Base-by-base conservation (phyloP, 2,888 invertebrate genomes). In the Rhyacophila evoluta region DNA sequence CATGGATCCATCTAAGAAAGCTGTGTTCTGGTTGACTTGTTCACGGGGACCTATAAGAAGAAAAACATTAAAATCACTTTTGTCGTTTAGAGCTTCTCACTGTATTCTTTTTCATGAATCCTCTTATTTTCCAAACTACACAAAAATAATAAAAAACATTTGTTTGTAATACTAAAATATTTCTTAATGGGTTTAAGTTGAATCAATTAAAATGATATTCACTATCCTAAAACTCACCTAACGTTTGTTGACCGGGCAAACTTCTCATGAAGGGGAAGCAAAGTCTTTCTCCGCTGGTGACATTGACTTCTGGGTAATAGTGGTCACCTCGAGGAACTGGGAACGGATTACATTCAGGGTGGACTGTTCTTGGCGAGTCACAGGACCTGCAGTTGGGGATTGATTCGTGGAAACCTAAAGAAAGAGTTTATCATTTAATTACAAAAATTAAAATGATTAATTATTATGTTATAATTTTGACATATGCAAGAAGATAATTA, bases 201-300 rank as follows among this genome's bases (percentile, higher is more conserved):
- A n/a, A n/a, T n/a, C n/a, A n/a, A n/a, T n/a, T n/a, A n/a, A n/a
- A n/a, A n/a, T n/a, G 71, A 81, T n/a, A 55, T 5, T 33, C 3
- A 33, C 2, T 37, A 8, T 25, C 0, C 3, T 19, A 25, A 55
- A 36, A 5, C 83, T 86, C 83, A 91, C 92, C 95, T 68, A 98
- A 89, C 75, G 94, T 93, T 84, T 96, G 94, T 85, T 97, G 98
- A 27, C 98, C 98, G 0, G 98, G 97, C 81, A 98, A 88, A 71
- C 97, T 97, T 85, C 98, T 92, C 93, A 97, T 97, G 86, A 97
- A 98, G 0, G 98, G 97, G 88, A 98, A 96, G 87, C 98, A 98
- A 83, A 97, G 91, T 11, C 95, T 89, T 77, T 94, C 93, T 0
- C 97, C 97, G 1, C 95, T 95, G 0, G 94, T 94, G 6, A 94